phyloP scores from a whole-genome alignment of 1,140 invertebrate genomes.

The Bombus cullumanus region DNA sequence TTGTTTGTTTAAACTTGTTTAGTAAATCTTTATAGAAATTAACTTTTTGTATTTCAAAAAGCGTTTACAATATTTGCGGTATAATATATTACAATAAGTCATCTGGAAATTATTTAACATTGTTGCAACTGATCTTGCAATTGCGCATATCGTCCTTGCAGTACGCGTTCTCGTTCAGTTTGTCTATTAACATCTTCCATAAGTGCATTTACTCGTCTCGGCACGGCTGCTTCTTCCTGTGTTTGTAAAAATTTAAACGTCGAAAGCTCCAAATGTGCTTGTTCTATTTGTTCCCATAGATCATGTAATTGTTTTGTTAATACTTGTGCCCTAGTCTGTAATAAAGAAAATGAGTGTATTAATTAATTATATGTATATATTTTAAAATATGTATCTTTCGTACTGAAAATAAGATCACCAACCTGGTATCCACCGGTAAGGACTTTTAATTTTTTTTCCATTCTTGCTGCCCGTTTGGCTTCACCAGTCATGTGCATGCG shows the following conservation, averaged over 20 bases:
- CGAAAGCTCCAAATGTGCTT: slow-evolving; percentile 93
- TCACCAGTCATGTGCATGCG: slow-evolving; percentile 96
- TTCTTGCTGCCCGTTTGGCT: slow-evolving; percentile 97
- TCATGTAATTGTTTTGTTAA: slow-evolving; percentile 96
- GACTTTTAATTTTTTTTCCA: slow-evolving; percentile 98
- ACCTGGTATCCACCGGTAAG: slow-evolving; percentile 96
- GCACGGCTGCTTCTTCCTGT: slow-evolving; percentile 95
- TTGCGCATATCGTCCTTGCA: slow-evolving; percentile 92
- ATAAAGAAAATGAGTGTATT: slow-evolving; percentile 46
- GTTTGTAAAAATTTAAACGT: slow-evolving; percentile 96
- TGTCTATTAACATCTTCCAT: slow-evolving; percentile 97
- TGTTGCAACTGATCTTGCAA: slow-evolving; percentile 86
- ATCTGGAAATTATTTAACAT: slow-evolving; percentile 33
- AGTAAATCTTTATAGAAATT: slow-evolving; percentile 30
- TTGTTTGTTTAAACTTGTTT: not conserved
- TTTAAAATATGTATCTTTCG: not conserved
- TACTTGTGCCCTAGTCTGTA: slow-evolving; percentile 90
- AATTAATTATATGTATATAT: slow-evolving; percentile 10
- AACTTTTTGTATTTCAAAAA: slow-evolving; percentile 37
- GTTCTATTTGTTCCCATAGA: slow-evolving; percentile 94
- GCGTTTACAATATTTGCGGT: slow-evolving; percentile 34
- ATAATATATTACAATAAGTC: slow-evolving; percentile 42
- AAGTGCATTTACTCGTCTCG: slow-evolving; percentile 92
- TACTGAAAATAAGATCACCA: slow-evolving; percentile 41
- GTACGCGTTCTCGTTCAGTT: slow-evolving; percentile 92